Base-by-base conservation (phyloP, 2,113 vertebrate species). In the Lathamus discolor region DNA sequence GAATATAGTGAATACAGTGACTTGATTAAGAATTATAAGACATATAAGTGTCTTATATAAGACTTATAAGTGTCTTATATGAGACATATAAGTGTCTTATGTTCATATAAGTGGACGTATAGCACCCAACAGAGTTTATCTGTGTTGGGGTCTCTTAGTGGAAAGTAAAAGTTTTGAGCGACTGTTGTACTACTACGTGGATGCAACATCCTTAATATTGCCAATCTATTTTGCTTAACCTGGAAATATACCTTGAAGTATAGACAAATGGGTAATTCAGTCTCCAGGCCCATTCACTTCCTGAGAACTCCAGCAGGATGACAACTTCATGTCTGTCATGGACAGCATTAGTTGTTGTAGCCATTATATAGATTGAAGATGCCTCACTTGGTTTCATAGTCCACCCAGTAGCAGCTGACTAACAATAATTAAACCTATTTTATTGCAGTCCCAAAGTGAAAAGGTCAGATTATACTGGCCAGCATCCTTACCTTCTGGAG, bases 371-470 rank as follows among this genome's bases (percentile, higher is more conserved):
- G 51, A 67, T 13, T 61, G 51, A 83, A 43, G 22, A 29, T 78
- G 25, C 29, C 57, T 88, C 59, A 52, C 33, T 64, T 28, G 51
- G 51, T 83, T 89, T 80, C 49, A 39, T 62, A 66, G 43, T 74
- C 54, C 29, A 82, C 57, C 63, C 44, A 95, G 66, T 79, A 78
- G 25, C 44, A 80, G 41, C 64, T 91, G 54, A 46, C 74, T 59
- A 51, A 61, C 55, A 93, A 29, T 95, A 79, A 91, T 64, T 88
- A 59, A 89, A 49, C 80, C 7, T 94, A 82, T 96, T 73, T 91
- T 86, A 93, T 95, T 81, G 74, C 86, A 98, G 98, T 98, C 98
- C 59, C 99, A 99, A 93, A 98, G 97, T 48, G 99, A 99, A 97
- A 99, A 39, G 37, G 37, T 39, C 37, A 39, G 99, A 92, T 98